A percentile compares a stretch with the other conserved stretches of the same genome.
Conservation (phyloP, 2,888 invertebrate genomes). For the Urechis unicinctus region DNA sequence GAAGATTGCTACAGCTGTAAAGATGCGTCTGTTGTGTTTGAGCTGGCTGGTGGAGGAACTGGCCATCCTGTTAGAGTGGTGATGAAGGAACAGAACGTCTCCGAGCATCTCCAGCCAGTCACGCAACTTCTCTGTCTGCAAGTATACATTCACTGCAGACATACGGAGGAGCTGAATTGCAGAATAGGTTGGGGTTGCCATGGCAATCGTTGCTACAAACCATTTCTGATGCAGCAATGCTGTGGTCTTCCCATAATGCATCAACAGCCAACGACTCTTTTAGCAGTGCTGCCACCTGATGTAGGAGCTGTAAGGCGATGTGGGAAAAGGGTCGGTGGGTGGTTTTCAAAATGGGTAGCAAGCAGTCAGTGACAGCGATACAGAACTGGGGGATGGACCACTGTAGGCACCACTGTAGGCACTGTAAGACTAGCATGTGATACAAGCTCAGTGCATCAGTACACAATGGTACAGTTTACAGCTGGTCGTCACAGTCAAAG, state of each 20-base stretch:
- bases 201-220: slow-evolving; percentile 22
- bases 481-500: too few species aligned
- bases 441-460: too few species aligned
- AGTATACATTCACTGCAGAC: slow-evolving; percentile 2
- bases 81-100: slow-evolving; percentile 34
- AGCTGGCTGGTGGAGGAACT: slow-evolving; percentile 22
- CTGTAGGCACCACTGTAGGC: slow-evolving; percentile 40
- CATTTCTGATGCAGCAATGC: slow-evolving; percentile 36
- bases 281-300: slow-evolving; percentile 22
- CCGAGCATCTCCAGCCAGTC: slow-evolving; percentile 33
- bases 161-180: background rate
- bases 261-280: slow-evolving; percentile 22
- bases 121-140: slow-evolving; percentile 34
- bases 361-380: slow-evolving; percentile 31
- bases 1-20: slow-evolving; percentile 30
- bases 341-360: slow-evolving; percentile 31
- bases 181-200: background rate
- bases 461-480: too few species aligned
- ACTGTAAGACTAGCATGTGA: too few species aligned
- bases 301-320: slow-evolving; percentile 11
- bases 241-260: slow-evolving; percentile 34
- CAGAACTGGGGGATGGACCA: slow-evolving; percentile 43
- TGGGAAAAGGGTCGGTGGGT: slow-evolving; percentile 17
- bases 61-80: slow-evolving; percentile 24
- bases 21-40: too few species aligned